These are phyloP conservation scores for Pyrgilauda ruficollis DNA, from an alignment of 2,113 vertebrate genomes.

Conservation along the genomic window DNA sequence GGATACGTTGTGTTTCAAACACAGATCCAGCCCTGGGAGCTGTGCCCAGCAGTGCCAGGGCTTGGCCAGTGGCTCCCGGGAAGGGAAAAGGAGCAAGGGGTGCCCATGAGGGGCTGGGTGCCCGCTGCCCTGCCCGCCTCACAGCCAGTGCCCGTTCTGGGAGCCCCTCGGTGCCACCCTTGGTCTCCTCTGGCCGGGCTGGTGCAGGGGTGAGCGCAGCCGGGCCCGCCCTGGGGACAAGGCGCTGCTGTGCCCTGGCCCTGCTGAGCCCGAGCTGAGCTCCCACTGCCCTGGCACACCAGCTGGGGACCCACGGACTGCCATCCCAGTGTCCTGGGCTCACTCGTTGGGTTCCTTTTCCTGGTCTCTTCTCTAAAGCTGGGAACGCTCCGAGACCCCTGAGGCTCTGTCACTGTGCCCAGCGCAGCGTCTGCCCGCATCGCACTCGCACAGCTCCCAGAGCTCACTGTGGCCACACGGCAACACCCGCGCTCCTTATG, in stretches of 20 bases:
- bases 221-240: not conserved
- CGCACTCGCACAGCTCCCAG: not conserved
- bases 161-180: not conserved
- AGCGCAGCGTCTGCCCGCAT: not conserved
- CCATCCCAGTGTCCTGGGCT: not conserved
- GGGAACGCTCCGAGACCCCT: not conserved
- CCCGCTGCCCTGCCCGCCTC: not conserved
- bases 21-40: not conserved
- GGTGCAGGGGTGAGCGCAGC: not conserved
- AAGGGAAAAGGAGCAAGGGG: not conserved
- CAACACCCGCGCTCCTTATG: not conserved
- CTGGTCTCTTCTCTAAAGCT: not conserved
- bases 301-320: not conserved
- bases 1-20: rapidly evolving
- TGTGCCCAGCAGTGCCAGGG: not conserved
- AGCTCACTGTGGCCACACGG: not conserved
- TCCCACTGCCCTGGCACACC: not conserved
- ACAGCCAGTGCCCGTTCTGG: not conserved
- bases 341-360: not conserved
- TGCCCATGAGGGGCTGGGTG: rapidly evolving
- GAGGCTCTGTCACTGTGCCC: not conserved
- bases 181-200: not conserved
- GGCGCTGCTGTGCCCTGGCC: not conserved
- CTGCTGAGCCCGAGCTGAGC: not conserved
- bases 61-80: not conserved